Percentiles rank a stretch among this genome's conserved stretches.
Conservation (phyloP, 2,797 vertebrate genomes). For the Podarcis siculus region DNA sequence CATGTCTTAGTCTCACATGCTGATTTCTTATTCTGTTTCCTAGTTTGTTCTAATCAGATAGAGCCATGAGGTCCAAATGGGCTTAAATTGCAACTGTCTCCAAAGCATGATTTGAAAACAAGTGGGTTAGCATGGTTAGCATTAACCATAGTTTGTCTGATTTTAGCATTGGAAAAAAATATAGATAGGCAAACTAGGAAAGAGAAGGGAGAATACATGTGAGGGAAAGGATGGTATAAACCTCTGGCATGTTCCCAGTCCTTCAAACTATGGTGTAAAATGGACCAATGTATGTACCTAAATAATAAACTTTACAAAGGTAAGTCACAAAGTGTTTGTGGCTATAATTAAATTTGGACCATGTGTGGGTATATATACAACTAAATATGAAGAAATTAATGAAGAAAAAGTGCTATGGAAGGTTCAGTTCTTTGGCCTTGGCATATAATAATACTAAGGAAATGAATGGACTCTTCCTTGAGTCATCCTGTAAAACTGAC, state of each 20-base stretch:
- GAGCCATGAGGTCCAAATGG: not conserved
- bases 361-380: not conserved
- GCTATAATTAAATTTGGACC: not conserved
- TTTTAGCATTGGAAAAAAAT: not conserved
- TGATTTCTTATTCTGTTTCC: not conserved
- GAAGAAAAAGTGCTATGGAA: not conserved
- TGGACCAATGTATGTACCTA: not conserved
- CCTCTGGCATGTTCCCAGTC: not conserved
- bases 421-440: not conserved
- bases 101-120: not conserved
- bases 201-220: not conserved
- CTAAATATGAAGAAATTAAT: not conserved
- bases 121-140: not conserved
- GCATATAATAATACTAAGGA: not conserved
- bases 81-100: not conserved
- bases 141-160: not conserved
- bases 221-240: not conserved
- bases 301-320: not conserved
- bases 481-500: not conserved
- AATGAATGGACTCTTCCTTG: not conserved
- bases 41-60: not conserved
- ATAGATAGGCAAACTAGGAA: not conserved
- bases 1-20: not conserved
- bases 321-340: not conserved
- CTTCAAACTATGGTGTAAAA: not conserved